Evolutionary conservation across 1,140 invertebrate genomes (phyloP).

Genomic region (Papilio machaon): DNA sequence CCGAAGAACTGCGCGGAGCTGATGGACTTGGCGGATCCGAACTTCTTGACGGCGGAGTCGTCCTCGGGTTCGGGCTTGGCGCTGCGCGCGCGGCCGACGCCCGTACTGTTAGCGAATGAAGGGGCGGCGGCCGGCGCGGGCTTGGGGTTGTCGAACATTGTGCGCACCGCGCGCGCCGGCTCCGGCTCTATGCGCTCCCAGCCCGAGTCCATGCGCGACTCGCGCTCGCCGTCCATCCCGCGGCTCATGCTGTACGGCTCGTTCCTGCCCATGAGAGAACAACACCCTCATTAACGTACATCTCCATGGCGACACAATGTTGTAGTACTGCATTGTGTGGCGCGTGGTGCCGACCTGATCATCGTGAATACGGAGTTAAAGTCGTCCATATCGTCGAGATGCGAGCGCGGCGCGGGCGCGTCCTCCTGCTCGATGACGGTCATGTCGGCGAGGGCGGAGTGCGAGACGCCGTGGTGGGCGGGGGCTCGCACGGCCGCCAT

Average conservation of each 20-base stretch:
- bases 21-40: conserved; percentile 97
- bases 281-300: not conserved
- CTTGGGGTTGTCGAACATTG: conserved; percentile 60
- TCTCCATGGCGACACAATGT: no score
- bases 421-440: conserved; percentile 94
- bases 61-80: conserved; percentile 52
- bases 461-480: conserved; percentile 85
- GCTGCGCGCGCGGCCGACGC: conserved; percentile 33
- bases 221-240: conserved; percentile 42
- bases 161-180: conserved; percentile 60
- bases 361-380: conserved; percentile 81
- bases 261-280: conserved; percentile 51
- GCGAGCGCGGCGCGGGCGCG: conserved; percentile 49
- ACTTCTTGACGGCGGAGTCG: conserved; percentile 95
- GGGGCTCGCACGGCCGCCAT: conserved; percentile 87
- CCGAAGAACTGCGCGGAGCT: conserved; percentile 98
- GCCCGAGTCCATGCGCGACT: conserved; percentile 49
- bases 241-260: conserved; percentile 67
- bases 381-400: conserved; percentile 72
- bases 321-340: no score
- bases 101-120: conserved; percentile 29
- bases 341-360: conserved; percentile 65
- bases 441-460: conserved; percentile 97
- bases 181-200: conserved; percentile 73
- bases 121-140: conserved; percentile 34